Conservation (phyloP, 2,888 invertebrate genomes). For the Tridacna gigas region DNA sequence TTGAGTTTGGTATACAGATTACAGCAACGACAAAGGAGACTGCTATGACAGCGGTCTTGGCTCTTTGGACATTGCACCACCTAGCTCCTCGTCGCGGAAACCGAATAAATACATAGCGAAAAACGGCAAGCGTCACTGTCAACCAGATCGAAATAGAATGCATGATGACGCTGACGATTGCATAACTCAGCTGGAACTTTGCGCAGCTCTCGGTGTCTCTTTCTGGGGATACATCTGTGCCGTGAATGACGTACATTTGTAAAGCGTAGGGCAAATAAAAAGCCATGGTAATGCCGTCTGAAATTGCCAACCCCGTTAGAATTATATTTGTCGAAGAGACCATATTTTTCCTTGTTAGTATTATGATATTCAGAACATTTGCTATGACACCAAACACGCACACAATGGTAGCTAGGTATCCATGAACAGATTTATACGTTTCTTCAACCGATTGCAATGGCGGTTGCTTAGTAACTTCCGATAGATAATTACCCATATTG, state of each 20-base stretch:
- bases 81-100: conserved; percentile 91
- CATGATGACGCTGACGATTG: conserved; percentile 93
- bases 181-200: conserved; percentile 89
- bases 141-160: conserved; percentile 97
- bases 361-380: conserved; percentile 95
- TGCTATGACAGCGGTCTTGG: conserved; percentile 91
- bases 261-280: conserved; percentile 96
- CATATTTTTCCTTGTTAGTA: conserved; percentile 96
- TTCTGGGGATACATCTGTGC: conserved; percentile 66
- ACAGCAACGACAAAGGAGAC: conserved; percentile 79
- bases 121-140: conserved; percentile 96
- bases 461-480: conserved; percentile 49
- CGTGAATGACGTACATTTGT: conserved; percentile 80
- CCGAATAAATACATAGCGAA: conserved; percentile 89
- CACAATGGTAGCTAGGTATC: conserved; percentile 93
- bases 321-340: conserved; percentile 95
- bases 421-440: conserved; percentile 88
- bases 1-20: conserved; percentile 83
- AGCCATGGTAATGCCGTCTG: conserved; percentile 94
- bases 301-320: conserved; percentile 93
- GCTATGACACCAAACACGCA: conserved; percentile 96
- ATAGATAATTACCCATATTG: conserved; percentile 64
- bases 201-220: conserved; percentile 81
- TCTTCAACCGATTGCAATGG: conserved; percentile 63
- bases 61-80: conserved; percentile 93